Evolutionary conservation across 2,113 vertebrate species (phyloP), one percentile per base, ranked within the genome.

Genomic region (Brachypodius melanocephalos): DNA sequence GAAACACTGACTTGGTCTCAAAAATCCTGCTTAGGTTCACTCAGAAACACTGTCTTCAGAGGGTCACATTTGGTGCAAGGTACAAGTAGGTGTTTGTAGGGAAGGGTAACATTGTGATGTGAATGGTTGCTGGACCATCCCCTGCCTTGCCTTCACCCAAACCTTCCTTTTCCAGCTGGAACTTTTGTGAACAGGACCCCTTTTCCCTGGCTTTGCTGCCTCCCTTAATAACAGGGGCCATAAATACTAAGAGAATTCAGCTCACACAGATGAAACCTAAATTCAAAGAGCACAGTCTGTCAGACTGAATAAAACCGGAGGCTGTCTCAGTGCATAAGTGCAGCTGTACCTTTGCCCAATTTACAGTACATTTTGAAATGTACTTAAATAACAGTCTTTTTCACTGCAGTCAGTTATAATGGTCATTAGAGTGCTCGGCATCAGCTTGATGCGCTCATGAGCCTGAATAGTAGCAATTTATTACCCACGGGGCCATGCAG

Each of bases 361-460:
- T 97, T 96, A 80, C 80, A 85, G 89, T 89, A 90, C 85, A 85
- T 94, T 97, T 71, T 93, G 90, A 96, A 95, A 96, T 94, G 67
- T 95, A 89, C 92, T 96, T 82, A 91, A 89, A 93, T 96, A 96
- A 90, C 85, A 58, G 80, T 52, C 88, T 25, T 96, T 88, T 93
- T 85, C 89, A 86, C 89, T 76, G 82, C 88, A 85, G 89, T 86
- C 84, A 54, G 63, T 93, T 97, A 74, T 92, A 91, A 96, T 73
- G 92, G 80, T 97, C 94, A 96, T 97, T 96, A 96, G 80, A 94
- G 87, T 85, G 71, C 88, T 87, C 75, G 78, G 66, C 79, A 92
- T 90, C 93, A 85, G 84, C 90, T 92, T 89, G 88, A 95, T 95
- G 93, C 77, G 36, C 76, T 95, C 89, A 76, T 85, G 88, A 83